Conservation (phyloP, 2,888 invertebrate genomes). For the Calameuta pallipes region DNA sequence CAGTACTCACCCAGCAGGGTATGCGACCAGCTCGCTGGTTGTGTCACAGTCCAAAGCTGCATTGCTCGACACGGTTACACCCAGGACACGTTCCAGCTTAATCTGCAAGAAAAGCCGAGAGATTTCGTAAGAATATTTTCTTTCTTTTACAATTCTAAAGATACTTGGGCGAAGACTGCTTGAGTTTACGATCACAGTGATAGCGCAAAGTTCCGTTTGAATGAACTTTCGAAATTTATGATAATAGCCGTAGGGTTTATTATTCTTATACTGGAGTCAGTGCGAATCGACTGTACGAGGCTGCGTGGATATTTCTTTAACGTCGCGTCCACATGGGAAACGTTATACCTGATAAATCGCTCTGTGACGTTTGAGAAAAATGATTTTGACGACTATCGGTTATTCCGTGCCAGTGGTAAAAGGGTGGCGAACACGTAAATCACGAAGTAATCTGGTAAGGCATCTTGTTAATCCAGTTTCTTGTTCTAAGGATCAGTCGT, state of each 20-base stretch:
- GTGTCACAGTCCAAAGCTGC: slow-evolving; percentile 91
- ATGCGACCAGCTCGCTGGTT: slow-evolving; percentile 88
- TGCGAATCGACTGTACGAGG: background rate
- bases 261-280: background rate
- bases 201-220: too few species aligned
- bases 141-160: background rate
- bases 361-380: background rate
- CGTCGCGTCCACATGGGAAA: background rate
- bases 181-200: background rate
- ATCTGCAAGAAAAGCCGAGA: slow-evolving; percentile 76
- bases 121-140: slow-evolving; percentile 17
- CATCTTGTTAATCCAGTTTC: background rate
- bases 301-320: background rate
- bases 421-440: background rate
- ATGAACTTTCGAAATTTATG: background rate
- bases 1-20: slow-evolving; percentile 93
- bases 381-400: background rate
- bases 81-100: slow-evolving; percentile 93
- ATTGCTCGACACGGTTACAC: slow-evolving; percentile 93
- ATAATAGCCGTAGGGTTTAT: background rate
- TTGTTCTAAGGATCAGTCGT: background rate
- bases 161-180: background rate
- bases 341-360: too few species aligned
- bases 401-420: background rate
- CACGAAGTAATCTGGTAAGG: background rate